These are phyloP conservation scores for Drosophila limbata DNA, from an alignment of 2,888 invertebrate genomes.

Conservation along the genomic window DNA sequence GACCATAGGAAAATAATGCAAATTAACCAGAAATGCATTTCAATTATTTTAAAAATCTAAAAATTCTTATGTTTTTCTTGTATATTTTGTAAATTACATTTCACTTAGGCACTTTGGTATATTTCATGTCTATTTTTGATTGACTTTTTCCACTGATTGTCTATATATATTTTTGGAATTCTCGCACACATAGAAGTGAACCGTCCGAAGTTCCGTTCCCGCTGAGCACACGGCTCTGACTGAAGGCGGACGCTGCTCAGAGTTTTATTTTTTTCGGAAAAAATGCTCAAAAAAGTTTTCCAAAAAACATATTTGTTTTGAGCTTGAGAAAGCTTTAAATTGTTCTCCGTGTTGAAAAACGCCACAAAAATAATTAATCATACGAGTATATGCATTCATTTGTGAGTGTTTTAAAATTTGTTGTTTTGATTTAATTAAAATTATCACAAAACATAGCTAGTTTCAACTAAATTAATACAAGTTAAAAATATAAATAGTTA, in stretches of 20 bases:
- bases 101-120: constrained; percentile 5
- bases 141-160: background rate
- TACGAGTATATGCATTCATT: constrained; percentile 1
- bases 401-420: constrained; percentile 27
- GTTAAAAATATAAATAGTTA: constrained; percentile 61
- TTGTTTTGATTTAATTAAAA: constrained; percentile 60
- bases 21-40: constrained; percentile 56
- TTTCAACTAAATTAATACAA: constrained; percentile 62
- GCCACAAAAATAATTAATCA: background rate
- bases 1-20: constrained; percentile 42
- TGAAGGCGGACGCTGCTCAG: constrained; percentile 28
- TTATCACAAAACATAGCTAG: constrained; percentile 70
- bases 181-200: constrained; percentile 27
- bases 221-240: constrained; percentile 53
- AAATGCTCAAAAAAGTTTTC: constrained; percentile 69
- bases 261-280: constrained; percentile 30
- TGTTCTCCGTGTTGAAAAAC: constrained; percentile 47
- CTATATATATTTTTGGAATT: constrained; percentile 58
- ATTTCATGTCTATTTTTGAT: constrained; percentile 38
- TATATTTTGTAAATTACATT: background rate
- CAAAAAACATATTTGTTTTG: constrained; percentile 45
- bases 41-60: background rate
- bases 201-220: constrained; percentile 22
- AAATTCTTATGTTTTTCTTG: background rate
- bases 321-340: constrained; percentile 49